Evolutionary conservation across 2,888 invertebrate species (phyloP).

Genomic region (Caenorhabditis auriculariae): DNA sequence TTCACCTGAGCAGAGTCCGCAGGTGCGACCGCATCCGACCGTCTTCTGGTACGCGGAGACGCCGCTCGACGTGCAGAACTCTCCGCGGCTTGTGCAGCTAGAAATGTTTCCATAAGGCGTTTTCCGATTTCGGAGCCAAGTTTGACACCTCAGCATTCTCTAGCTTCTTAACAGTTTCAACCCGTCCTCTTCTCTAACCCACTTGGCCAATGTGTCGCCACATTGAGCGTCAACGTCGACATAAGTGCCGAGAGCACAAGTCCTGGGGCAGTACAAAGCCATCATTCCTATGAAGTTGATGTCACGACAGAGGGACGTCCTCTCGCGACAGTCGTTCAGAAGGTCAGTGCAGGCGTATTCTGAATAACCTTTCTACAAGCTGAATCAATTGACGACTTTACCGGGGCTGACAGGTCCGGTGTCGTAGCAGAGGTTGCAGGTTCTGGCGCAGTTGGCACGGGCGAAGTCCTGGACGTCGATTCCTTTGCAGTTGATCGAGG

Average conservation of each 20-base stretch:
- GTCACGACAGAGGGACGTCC: slow-evolving; percentile 25
- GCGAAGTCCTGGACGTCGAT: slow-evolving; percentile 31
- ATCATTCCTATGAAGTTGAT: slow-evolving; percentile 28
- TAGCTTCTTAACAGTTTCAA: no score
- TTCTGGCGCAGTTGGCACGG: slow-evolving; percentile 31
- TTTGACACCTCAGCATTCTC: no score
- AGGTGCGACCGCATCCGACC: slow-evolving; percentile 30
- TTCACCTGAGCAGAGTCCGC: slow-evolving; percentile 27
- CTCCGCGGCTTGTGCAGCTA: slow-evolving; percentile 27
- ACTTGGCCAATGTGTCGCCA: slow-evolving; percentile 27
- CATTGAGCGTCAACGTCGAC: slow-evolving; percentile 19
- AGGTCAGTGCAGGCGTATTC: slow-evolving; percentile 33
- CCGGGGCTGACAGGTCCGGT: slow-evolving; percentile 21
- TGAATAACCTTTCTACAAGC: slow-evolving; percentile 2
- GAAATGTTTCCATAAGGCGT: slow-evolving; percentile 8
- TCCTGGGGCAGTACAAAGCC: slow-evolving; percentile 35
- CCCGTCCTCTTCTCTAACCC: background rate
- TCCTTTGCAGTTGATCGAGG: slow-evolving; percentile 17
- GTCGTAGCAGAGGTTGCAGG: slow-evolving; percentile 32
- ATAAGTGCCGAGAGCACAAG: slow-evolving; percentile 17
- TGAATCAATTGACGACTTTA: background rate
- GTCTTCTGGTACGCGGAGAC: slow-evolving; percentile 30
- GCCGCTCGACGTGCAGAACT: slow-evolving; percentile 23
- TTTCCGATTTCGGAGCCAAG: no score
- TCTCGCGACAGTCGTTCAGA: slow-evolving; percentile 26